Percentiles rank a stretch among this genome's conserved stretches.
phyloP scores from a whole-genome alignment of 2,888 invertebrate species.

The Stramonita haemastoma region DNA sequence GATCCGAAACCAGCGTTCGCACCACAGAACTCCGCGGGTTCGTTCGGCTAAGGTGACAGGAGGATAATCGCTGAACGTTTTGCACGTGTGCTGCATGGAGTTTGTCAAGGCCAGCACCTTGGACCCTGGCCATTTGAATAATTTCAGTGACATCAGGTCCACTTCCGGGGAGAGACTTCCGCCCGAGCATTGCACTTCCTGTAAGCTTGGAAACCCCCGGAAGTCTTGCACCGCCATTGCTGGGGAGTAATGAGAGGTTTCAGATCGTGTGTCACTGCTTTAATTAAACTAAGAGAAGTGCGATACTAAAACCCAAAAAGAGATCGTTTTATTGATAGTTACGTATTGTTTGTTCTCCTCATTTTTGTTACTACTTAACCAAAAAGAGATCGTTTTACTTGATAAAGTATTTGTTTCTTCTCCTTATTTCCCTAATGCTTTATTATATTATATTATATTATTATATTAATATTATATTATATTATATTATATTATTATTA shows the following conservation, averaged over 20 bases:
- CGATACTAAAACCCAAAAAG: no score
- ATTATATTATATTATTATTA: not conserved
- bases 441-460: no score
- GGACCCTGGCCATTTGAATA: not conserved
- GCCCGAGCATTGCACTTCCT: constrained; percentile 38
- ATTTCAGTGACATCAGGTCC: constrained; percentile 12
- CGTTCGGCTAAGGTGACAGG: not conserved
- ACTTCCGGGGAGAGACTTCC: constrained; percentile 21
- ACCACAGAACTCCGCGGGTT: not conserved
- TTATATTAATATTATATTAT: no score
- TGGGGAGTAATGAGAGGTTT: not conserved
- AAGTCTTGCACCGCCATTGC: constrained; percentile 11
- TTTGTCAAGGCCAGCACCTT: not conserved
- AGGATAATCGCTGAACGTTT: constrained; percentile 4
- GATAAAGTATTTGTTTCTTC: no score
- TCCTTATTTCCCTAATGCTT: no score
- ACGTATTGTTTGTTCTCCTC: no score
- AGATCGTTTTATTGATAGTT: no score
- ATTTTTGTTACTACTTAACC: no score
- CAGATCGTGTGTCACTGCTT: no score
- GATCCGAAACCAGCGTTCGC: constrained; percentile 6
- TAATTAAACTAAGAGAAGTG: no score
- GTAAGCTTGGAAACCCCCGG: constrained; percentile 5
- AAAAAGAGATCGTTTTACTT: no score
- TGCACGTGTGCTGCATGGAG: not conserved